Conservation (phyloP, 1,140 invertebrate genomes). For the Galleria mellonella region DNA sequence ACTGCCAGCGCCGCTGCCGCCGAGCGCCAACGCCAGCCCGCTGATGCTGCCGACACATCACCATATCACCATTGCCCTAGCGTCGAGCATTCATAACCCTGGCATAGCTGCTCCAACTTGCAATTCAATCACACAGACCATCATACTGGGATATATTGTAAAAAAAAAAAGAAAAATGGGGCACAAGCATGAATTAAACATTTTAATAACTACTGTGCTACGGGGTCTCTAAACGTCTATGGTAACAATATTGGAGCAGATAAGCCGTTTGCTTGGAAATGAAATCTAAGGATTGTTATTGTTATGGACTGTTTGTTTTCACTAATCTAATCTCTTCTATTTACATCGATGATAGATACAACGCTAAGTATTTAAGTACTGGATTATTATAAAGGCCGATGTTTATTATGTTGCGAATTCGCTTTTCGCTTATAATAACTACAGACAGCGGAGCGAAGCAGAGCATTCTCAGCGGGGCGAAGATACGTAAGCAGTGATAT, state of each 20-base stretch:
- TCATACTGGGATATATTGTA: constrained; percentile 1
- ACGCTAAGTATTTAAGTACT: constrained; percentile 39
- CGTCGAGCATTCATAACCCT: constrained; percentile 27
- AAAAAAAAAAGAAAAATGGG: constrained; percentile 8
- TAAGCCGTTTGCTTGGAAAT: constrained; percentile 42
- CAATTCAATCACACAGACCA: constrained; percentile 1
- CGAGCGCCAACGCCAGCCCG: constrained; percentile 71
- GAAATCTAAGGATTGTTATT: constrained; percentile 24
- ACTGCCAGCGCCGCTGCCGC: constrained; percentile 60
- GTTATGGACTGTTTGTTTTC: background rate
- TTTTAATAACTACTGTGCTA: background rate
- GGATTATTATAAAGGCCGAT: background rate
- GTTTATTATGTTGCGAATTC: background rate
- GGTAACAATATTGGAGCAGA: constrained; percentile 47
- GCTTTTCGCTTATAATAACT: constrained; percentile 3
- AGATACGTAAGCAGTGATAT: constrained; percentile 64
- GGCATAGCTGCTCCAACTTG: constrained; percentile 58
- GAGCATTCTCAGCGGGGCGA: constrained; percentile 70
- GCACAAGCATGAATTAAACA: constrained; percentile 16
- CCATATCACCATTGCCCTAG: constrained; percentile 67
- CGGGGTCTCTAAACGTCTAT: too few species aligned
- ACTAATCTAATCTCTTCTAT: constrained; percentile 1
- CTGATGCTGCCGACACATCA: constrained; percentile 73
- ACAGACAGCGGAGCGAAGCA: constrained; percentile 63
- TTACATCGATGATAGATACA: constrained; percentile 29